Conservation (phyloP, 2,113 vertebrate species). For the Nycticryphes semicollaris region DNA sequence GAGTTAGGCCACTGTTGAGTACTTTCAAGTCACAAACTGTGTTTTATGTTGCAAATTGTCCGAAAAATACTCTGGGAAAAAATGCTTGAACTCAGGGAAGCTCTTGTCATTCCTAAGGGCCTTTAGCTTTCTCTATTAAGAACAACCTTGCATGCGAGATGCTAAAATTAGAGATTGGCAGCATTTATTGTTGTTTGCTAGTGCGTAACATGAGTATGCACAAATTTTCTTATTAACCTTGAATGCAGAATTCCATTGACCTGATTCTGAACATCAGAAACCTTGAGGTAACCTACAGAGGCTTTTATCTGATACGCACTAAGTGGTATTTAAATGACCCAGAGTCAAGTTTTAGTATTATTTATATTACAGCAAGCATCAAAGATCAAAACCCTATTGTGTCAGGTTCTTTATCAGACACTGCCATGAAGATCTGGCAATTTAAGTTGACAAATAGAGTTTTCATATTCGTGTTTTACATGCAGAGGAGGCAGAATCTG, state of each 20-base stretch:
- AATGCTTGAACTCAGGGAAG: background rate
- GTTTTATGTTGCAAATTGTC: background rate
- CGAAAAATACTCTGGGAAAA: background rate
- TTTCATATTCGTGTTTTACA: background rate
- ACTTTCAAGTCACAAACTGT: background rate
- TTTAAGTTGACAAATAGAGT: background rate
- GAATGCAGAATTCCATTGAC: slow-evolving; percentile 21
- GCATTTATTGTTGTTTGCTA: slow-evolving; percentile 6
- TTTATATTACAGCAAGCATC: background rate
- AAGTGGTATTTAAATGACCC: background rate
- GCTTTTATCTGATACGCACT: background rate
- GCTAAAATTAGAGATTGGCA: slow-evolving; percentile 37
- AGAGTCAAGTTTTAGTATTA: background rate
- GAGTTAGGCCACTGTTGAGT: background rate
- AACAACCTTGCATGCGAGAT: background rate
- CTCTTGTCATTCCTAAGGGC: background rate
- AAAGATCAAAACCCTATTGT: background rate
- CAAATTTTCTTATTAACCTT: slow-evolving; percentile 42
- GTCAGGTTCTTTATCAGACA: slow-evolving; percentile 12
- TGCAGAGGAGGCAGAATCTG: background rate
- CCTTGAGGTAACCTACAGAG: slow-evolving; percentile 12
- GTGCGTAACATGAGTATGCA: background rate
- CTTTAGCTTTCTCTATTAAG: slow-evolving; percentile 13
- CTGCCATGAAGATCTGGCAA: background rate
- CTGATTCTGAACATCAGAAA: slow-evolving; percentile 1